Base-by-base conservation (phyloP, 2,888 invertebrate genomes). In the Apoderus coryli region DNA sequence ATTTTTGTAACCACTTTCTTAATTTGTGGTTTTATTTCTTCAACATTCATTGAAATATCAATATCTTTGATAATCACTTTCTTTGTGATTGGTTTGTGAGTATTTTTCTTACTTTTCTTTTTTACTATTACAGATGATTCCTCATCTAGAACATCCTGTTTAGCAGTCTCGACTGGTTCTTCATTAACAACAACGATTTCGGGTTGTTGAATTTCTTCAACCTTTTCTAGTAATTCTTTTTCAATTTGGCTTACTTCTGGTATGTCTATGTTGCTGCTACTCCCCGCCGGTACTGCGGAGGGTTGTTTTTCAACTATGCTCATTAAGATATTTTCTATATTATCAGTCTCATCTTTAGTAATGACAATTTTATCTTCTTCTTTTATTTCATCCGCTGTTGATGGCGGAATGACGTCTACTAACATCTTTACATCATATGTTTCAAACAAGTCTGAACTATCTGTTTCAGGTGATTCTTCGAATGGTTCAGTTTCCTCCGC, bases 1-100 rank as follows among this genome's bases (percentile, higher is more conserved):
- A 32, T 31, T 29, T 40, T 44, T 27, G 37, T 15, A 23, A 39
- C 35, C 12, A 36, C 38, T 13, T 24, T 36, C 29, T 16, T 38
- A 39, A 23, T 29, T 22, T 25, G 25, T 6, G 22, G 29, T 19
- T n/a, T n/a, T 19, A 7, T 16, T 16, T 36, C 30, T 14, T 40
- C 40, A 16, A 13, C 26, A 13, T 32, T 33, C 24, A 33, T 37
- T 5, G 43, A 42, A 27, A 48, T 34, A 37, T 52, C 49, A n/a
- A 50, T 32, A 36, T 56, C 56, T 6, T 47, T 54, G 27, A 56
- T 50, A 12, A 56, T 52, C 1, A 56, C 48, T 27, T 49, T 42
- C 35, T 49, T 52, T 10, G 41, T 38, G 7, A 39, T 13, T 4
- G 43, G 35, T 30, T 50, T 47, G 22, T 50, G 46, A 14, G 38